Evolutionary conservation across 2,113 vertebrate species (phyloP).

Genomic region (Cacatua alba): DNA sequence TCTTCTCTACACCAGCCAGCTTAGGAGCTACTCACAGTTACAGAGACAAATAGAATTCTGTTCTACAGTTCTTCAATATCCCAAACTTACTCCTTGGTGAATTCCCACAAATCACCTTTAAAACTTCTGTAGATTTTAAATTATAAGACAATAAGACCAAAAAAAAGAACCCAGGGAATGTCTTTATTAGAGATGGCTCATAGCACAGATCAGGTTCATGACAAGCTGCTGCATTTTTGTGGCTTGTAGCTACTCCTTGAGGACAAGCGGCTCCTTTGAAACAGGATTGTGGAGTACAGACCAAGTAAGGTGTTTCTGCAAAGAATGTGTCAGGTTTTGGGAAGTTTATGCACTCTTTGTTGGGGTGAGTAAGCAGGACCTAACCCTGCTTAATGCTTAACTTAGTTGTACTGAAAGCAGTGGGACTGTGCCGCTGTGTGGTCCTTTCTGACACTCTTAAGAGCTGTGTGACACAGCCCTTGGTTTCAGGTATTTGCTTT

Average conservation of each 20-base stretch:
- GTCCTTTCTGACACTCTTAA: not conserved
- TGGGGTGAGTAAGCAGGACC: not conserved
- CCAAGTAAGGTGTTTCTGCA: not conserved
- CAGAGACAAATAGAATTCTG: not conserved
- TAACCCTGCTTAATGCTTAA: not conserved
- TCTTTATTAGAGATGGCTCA: not conserved
- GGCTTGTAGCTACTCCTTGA: not conserved
- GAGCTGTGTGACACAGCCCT: not conserved
- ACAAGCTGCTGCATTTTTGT: not conserved
- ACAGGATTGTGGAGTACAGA: not conserved
- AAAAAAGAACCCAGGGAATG: not conserved
- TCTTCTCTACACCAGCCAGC: not conserved
- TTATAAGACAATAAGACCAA: not conserved
- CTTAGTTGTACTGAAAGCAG: not conserved
- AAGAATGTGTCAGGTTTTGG: fast-evolving
- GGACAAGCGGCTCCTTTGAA: not conserved
- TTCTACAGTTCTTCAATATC: not conserved
- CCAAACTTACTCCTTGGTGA: not conserved
- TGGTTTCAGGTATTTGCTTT: not conserved
- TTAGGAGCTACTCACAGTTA: not conserved
- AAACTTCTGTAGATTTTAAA: not conserved
- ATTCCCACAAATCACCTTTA: not conserved
- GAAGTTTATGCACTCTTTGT: not conserved
- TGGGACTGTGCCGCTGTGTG: fast-evolving
- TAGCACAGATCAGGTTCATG: not conserved